Evolutionary conservation across 2,888 invertebrate genomes (phyloP).

Genomic region (Dexiosoma caninum): DNA sequence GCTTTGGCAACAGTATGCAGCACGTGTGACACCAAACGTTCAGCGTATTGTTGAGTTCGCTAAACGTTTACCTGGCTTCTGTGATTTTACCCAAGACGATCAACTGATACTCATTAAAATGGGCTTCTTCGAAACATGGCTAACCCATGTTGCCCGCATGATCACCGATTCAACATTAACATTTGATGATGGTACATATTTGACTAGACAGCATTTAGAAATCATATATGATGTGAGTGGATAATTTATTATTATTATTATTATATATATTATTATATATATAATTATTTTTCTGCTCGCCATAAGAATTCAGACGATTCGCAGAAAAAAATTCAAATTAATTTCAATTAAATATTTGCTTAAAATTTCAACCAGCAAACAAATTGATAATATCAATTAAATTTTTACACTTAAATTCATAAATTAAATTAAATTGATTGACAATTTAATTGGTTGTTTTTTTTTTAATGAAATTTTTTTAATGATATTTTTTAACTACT

Average conservation of each 20-base stretch:
- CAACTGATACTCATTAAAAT: slow-evolving; percentile 97
- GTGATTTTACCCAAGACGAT: slow-evolving; percentile 94
- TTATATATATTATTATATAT: too few species aligned
- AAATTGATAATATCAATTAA: too few species aligned
- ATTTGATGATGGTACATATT: slow-evolving; percentile 92
- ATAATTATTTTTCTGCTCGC: too few species aligned
- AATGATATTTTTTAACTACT: too few species aligned
- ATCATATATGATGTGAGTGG: slow-evolving; percentile 90
- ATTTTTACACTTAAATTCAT: too few species aligned
- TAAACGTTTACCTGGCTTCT: slow-evolving; percentile 95
- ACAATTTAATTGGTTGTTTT: too few species aligned
- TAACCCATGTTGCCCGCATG: slow-evolving; percentile 90
- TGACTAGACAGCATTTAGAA: slow-evolving; percentile 90
- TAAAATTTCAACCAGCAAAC: too few species aligned
- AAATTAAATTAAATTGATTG: too few species aligned
- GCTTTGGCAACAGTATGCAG: slow-evolving; percentile 93
- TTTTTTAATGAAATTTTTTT: too few species aligned
- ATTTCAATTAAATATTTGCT: too few species aligned
- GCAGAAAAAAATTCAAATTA: too few species aligned
- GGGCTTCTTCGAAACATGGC: slow-evolving; percentile 98
- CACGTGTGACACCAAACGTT: slow-evolving; percentile 91
- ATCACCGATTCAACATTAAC: slow-evolving; percentile 87
- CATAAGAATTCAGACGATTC: too few species aligned
- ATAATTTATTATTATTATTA: not conserved
- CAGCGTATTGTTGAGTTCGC: slow-evolving; percentile 97